A percentile compares a stretch with the other conserved stretches of the same genome.
phyloP scores from a whole-genome alignment of 2,888 invertebrate species.

The Cephalotes varians region DNA sequence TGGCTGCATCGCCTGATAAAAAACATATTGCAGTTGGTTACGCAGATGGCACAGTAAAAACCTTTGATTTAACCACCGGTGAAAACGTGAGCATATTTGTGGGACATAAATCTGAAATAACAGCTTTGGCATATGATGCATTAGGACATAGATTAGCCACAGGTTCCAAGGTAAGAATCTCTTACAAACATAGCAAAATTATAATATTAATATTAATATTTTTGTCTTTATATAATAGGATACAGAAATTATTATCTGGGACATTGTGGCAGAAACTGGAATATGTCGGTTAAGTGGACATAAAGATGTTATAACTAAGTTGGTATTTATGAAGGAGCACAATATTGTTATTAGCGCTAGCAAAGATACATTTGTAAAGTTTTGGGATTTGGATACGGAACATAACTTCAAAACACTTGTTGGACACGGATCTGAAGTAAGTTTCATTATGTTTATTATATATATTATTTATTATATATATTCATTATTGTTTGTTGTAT shows the following conservation, averaged over 20 bases:
- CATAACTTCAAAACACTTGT: slow-evolving; percentile 98
- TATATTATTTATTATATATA: no score
- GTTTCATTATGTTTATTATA: background rate
- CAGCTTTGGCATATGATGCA: slow-evolving; percentile 93
- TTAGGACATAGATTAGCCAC: slow-evolving; percentile 95
- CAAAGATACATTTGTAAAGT: slow-evolving; percentile 97
- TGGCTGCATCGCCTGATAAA: slow-evolving; percentile 92
- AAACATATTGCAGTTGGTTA: slow-evolving; percentile 96
- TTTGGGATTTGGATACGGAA: slow-evolving; percentile 98
- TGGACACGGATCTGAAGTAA: slow-evolving; percentile 94
- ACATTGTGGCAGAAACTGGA: slow-evolving; percentile 96
- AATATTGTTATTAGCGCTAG: slow-evolving; percentile 93
- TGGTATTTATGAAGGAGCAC: slow-evolving; percentile 89
- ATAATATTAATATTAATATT: background rate
- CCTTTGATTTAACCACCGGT: slow-evolving; percentile 92
- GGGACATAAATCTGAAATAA: slow-evolving; percentile 95
- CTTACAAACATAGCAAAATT: background rate
- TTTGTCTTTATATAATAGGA: slow-evolving; percentile 88
- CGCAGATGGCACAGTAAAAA: slow-evolving; percentile 94
- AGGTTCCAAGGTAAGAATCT: slow-evolving; percentile 91
- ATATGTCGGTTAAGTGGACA: slow-evolving; percentile 96
- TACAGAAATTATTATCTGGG: slow-evolving; percentile 97
- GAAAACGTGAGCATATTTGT: slow-evolving; percentile 91
- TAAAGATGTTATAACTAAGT: slow-evolving; percentile 95
- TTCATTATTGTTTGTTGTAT: background rate